Percentiles rank a stretch among this genome's conserved stretches.
phyloP scores from a whole-genome alignment of 2,797 vertebrate genomes.

The Tragopan temminckii region DNA sequence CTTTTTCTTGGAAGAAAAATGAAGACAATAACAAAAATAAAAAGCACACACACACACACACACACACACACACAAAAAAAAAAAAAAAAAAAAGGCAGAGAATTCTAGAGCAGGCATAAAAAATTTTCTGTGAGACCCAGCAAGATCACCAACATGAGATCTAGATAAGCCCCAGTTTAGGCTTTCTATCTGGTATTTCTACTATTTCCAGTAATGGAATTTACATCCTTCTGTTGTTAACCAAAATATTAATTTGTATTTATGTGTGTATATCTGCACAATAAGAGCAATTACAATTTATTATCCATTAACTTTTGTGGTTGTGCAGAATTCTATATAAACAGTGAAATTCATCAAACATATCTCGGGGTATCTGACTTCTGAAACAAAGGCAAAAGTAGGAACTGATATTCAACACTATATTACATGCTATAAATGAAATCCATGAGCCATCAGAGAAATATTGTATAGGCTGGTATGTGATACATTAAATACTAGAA shows the following conservation, averaged over 20 bases:
- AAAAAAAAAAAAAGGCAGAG: too few relatives aligned
- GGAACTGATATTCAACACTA: neutral
- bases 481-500: neutral
- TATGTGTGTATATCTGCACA: neutral
- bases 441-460: neutral
- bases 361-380: neutral
- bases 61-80: too few relatives aligned
- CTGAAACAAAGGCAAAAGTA: neutral
- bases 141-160: neutral
- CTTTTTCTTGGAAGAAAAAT: neutral
- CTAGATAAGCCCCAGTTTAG: neutral
- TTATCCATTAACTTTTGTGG: too few relatives aligned
- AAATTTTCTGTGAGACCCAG: neutral
- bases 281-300: neutral
- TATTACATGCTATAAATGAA: neutral
- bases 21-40: neutral
- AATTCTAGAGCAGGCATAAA: neutral
- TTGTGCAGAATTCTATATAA: too few relatives aligned
- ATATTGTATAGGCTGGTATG: neutral
- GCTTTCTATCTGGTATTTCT: neutral
- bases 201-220: neutral
- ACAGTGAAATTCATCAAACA: neutral
- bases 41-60: too few relatives aligned
- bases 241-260: neutral
- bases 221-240: neutral